Evolutionary conservation across 2,797 vertebrate genomes (phyloP).

Genomic region (Danio albolineatus): DNA sequence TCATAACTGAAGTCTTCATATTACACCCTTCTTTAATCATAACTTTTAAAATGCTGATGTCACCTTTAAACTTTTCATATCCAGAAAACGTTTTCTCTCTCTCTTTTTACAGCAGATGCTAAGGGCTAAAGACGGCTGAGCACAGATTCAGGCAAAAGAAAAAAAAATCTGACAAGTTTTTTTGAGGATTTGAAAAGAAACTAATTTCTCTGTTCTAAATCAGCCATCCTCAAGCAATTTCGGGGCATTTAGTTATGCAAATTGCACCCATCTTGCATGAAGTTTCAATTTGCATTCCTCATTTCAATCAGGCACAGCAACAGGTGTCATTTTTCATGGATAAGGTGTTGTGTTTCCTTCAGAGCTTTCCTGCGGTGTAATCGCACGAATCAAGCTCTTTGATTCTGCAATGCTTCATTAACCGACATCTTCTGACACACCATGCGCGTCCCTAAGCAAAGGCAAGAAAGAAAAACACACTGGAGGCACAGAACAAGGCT

Average conservation of each 20-base stretch:
- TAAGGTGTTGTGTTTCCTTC: constrained; percentile 19
- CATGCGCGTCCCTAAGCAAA: constrained; percentile 2
- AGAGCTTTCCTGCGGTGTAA: background rate
- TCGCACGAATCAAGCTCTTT: constrained; percentile 42
- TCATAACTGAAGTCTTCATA: background rate
- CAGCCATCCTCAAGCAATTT: constrained; percentile 5
- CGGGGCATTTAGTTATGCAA: constrained; percentile 38
- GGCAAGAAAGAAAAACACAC: background rate
- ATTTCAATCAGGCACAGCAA: constrained; percentile 45
- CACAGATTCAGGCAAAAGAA: background rate
- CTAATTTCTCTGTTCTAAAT: constrained; percentile 9
- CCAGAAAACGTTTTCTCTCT: background rate
- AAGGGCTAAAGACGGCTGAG: background rate
- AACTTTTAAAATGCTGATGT: background rate
- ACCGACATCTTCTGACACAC: background rate
- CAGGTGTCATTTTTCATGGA: constrained; percentile 42
- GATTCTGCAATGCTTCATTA: constrained; percentile 43
- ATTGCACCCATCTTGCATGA: constrained; percentile 35
- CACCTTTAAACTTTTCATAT: background rate
- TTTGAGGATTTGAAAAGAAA: constrained; percentile 1
- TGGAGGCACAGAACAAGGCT: background rate
- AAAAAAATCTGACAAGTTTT: background rate
- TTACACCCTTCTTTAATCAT: background rate
- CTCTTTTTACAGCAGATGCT: background rate
- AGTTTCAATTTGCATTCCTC: constrained; percentile 41